Conservation (phyloP, 2,113 vertebrate genomes). For the Fulmarus glacialis region DNA sequence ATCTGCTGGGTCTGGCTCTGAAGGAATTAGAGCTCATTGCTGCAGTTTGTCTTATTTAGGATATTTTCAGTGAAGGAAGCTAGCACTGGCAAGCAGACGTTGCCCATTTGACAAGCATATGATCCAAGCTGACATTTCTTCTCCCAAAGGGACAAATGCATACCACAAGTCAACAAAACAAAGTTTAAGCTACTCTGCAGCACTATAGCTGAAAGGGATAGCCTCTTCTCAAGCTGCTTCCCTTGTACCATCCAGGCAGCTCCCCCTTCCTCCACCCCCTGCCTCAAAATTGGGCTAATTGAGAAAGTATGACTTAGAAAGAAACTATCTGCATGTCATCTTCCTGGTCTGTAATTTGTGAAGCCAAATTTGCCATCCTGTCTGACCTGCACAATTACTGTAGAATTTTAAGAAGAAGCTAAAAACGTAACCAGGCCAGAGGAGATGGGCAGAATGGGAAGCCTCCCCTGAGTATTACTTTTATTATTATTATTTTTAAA, state of each 20-base stretch:
- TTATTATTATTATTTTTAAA: neutral
- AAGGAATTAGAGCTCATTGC: neutral
- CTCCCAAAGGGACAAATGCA: neutral
- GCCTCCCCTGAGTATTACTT: neutral
- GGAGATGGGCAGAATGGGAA: neutral
- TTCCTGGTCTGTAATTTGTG: neutral
- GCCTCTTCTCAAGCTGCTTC: neutral
- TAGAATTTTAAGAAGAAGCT: slow-evolving; percentile 13
- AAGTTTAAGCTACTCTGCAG: neutral
- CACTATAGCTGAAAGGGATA: neutral
- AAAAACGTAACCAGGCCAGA: neutral
- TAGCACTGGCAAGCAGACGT: neutral
- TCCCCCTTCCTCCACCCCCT: neutral
- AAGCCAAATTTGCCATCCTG: neutral
- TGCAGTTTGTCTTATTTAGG: neutral
- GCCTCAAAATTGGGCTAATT: neutral
- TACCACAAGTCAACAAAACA: neutral
- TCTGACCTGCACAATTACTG: neutral
- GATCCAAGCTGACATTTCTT: neutral
- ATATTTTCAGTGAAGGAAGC: neutral
- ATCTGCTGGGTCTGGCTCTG: neutral
- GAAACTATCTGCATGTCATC: neutral
- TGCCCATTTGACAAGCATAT: neutral
- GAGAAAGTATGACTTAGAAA: slow-evolving; percentile 5
- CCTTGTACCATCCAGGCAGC: neutral